Conservation (phyloP, 1,140 invertebrate species). For the Eupeodes corollae region DNA sequence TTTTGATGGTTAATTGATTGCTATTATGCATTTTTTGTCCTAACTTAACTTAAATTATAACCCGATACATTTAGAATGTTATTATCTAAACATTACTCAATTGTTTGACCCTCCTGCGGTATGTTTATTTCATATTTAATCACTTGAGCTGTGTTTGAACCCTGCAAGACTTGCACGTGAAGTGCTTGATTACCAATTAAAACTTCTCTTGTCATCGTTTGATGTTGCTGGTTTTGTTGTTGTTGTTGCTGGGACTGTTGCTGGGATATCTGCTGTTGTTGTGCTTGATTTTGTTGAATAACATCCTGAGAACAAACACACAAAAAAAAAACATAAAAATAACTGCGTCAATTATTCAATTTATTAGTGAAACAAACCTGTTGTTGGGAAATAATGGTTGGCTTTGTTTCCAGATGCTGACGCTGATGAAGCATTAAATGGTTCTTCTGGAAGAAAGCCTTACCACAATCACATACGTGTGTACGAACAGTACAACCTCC, state of each 20-base stretch:
- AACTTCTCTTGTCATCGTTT: conserved; percentile 11
- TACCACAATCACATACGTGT: conserved; percentile 73
- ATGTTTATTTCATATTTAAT: conserved; percentile 21
- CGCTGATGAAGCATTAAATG: conserved; percentile 66
- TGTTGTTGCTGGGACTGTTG: conserved; percentile 17
- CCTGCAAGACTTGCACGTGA: conserved; percentile 18
- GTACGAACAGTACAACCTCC: conserved; percentile 69
- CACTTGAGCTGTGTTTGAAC: conserved; percentile 12
- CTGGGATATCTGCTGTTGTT: conserved; percentile 15
- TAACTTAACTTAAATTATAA: too few relatives aligned
- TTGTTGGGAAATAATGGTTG: conserved; percentile 45
- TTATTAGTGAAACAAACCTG: conserved; percentile 24
- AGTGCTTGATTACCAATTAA: conserved; percentile 18
- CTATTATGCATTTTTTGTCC: too few relatives aligned
- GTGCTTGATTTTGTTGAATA: conserved; percentile 21
- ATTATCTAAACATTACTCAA: conserved; percentile 4
- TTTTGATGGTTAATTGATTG: too few relatives aligned
- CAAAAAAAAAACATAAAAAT: conserved; percentile 10
- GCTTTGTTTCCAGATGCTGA: conserved; percentile 61
- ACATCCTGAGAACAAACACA: neutral
- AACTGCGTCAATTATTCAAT: neutral
- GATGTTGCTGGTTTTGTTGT: conserved; percentile 23
- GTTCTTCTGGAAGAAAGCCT: conserved; percentile 79
- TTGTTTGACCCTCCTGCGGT: conserved; percentile 13
- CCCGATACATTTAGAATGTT: neutral